Base-by-base conservation (phyloP, 1,140 invertebrate genomes). In the Drosophila sp. region DNA sequence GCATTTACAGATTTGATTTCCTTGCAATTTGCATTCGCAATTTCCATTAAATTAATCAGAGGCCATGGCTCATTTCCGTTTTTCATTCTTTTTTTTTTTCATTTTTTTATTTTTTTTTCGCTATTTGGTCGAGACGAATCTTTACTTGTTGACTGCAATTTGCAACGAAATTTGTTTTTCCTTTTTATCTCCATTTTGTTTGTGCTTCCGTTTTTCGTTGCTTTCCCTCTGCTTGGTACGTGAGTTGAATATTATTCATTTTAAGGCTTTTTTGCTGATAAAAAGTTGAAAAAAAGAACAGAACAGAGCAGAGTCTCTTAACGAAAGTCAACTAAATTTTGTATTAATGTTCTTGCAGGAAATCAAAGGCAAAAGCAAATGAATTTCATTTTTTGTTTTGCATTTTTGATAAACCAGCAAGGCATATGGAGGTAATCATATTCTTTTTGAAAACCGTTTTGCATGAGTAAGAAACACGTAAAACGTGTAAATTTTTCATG, bases 1-100 rank as follows among this genome's bases (percentile, higher is more conserved):
- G 56, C 56, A 58, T 58, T 58, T 58, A 58, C 56, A 58, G 32
- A 58, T 25, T 58, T 58, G 56, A 58, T 58, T 58, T 8, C 35
- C 56, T 58, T 25, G 56, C 44, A 50, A 58, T 35, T 58, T 58
- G 17, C 56, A 38, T 38, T 58, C 23, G 56, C 44, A 50, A 50
- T 50, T 50, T 50, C 44, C 56, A 58, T 58, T 58, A 58, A 58
- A 38, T 58, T 33, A 58, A 58, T 58, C 56, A 50, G 17, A 50
- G 44, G 56, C 56, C 56, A 58, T 35, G 56, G 56, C 56, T 58
- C 32, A 58, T 58, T 58, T 58, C 56, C 56, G 11, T 25, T 58
- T 38, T 58, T 25, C 23, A 17, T 33, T 57, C 7, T 25, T 50
- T 27, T 25, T 6, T 23, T 47, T 25, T 50, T 27, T 11, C 10